Percentiles rank a stretch among this genome's conserved stretches.
Evolutionary conservation across 53 echinoderm and acorn worm species (phyloP).

Genomic region (Pentamera pediparva): DNA sequence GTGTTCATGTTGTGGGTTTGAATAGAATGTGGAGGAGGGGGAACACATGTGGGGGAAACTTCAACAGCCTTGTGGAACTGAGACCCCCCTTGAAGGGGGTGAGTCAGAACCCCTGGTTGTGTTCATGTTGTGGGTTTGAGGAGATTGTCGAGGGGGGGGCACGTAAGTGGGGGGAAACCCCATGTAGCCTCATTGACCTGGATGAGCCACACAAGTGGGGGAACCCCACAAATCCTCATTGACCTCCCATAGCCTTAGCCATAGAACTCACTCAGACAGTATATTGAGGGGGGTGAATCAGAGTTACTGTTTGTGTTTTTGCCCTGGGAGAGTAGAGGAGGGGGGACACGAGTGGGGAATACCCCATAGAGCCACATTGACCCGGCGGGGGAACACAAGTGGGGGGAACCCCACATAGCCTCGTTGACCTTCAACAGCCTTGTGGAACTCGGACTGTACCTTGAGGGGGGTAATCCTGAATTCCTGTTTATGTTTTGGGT

Average conservation of each 20-base stretch:
- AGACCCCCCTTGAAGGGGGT: slow-evolving; percentile 74
- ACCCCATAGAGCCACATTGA: no score
- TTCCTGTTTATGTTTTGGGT: slow-evolving; percentile 38
- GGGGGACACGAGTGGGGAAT: no score
- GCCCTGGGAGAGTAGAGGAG: no score
- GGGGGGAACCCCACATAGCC: no score
- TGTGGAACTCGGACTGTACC: slow-evolving; percentile 75
- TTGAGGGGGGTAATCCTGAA: slow-evolving; percentile 64
- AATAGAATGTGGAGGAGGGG: neutral
- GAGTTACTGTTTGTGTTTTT: no score
- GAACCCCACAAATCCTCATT: slow-evolving; percentile 87
- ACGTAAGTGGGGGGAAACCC: slow-evolving; percentile 91
- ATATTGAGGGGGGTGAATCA: no score
- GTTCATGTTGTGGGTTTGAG: slow-evolving; percentile 72
- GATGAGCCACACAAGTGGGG: no score
- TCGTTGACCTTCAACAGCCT: slow-evolving; percentile 91
- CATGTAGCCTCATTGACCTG: no score
- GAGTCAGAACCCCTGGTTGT: neutral
- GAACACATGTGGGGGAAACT: no score
- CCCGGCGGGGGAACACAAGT: no score
- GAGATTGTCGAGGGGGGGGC: slow-evolving; percentile 89
- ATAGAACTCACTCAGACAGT: no score
- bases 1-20: neutral
- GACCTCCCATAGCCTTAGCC: no score
- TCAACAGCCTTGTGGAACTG: slow-evolving; percentile 93